phyloP scores from a whole-genome alignment of 1,140 invertebrate species.

The Bombus sylvicola region DNA sequence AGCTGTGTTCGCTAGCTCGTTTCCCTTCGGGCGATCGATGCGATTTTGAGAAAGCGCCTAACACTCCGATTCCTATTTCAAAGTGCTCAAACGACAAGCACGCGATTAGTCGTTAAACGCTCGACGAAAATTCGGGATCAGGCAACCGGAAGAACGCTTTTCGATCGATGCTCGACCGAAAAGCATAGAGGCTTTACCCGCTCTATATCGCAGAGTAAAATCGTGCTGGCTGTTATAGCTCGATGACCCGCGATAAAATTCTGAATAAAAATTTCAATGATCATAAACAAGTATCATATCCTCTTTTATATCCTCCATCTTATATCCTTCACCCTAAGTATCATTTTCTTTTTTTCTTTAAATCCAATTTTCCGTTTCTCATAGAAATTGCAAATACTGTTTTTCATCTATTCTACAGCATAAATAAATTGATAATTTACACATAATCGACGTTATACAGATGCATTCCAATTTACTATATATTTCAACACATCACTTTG shows the following conservation, averaged over 20 bases:
- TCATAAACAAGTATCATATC: too few relatives aligned
- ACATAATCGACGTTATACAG: too few relatives aligned
- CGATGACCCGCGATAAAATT: neutral
- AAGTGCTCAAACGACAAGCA: slow-evolving; percentile 59
- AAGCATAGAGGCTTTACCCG: neutral
- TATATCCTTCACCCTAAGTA: too few relatives aligned
- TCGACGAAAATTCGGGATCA: slow-evolving; percentile 55
- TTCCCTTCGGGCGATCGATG: slow-evolving; percentile 58
- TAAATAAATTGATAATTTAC: too few relatives aligned
- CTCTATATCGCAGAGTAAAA: neutral
- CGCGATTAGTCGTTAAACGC: slow-evolving; percentile 59
- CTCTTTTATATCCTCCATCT: too few relatives aligned
- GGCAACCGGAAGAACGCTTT: slow-evolving; percentile 37
- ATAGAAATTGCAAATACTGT: too few relatives aligned
- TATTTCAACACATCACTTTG: too few relatives aligned
- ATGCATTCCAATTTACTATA: too few relatives aligned
- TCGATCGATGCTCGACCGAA: neutral
- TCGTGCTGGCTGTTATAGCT: neutral
- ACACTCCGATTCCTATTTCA: slow-evolving; percentile 59
- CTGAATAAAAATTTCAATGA: too few relatives aligned
- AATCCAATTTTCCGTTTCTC: too few relatives aligned
- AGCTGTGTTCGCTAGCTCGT: slow-evolving; percentile 58
- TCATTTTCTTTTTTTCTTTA: too few relatives aligned
- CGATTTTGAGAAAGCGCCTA: slow-evolving; percentile 36
- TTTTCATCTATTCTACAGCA: too few relatives aligned